These are phyloP conservation scores for Nemotelus nigrinus DNA, from an alignment of 2,888 invertebrate species.

Conservation along the genomic window DNA sequence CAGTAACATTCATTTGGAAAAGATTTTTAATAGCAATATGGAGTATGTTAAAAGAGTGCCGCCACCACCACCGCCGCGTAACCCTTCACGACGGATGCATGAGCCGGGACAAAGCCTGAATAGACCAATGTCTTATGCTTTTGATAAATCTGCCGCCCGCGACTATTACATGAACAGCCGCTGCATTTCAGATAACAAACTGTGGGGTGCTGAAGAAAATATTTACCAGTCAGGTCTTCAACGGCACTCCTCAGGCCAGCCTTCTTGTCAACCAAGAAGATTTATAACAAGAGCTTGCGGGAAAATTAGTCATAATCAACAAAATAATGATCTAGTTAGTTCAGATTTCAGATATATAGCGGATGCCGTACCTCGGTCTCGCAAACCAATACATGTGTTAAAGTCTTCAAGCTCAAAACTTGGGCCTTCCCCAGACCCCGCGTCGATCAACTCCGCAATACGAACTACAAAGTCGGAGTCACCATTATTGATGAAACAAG, in stretches of 20 bases:
- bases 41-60: constrained; percentile 67
- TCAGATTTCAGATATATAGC: constrained; percentile 74
- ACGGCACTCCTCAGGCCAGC: constrained; percentile 57
- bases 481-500: constrained; percentile 64
- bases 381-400: constrained; percentile 77
- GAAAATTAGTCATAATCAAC: constrained; percentile 2
- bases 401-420: constrained; percentile 64
- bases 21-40: constrained; percentile 50
- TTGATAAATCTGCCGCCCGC: constrained; percentile 61
- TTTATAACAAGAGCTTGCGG: constrained; percentile 39
- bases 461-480: constrained; percentile 62
- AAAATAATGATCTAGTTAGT: not conserved
- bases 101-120: constrained; percentile 64
- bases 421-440: constrained; percentile 49
- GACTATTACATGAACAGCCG: constrained; percentile 56
- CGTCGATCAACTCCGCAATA: constrained; percentile 57
- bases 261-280: constrained; percentile 36
- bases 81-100: constrained; percentile 71
- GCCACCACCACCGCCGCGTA: constrained; percentile 83
- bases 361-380: constrained; percentile 77
- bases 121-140: constrained; percentile 69
- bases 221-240: constrained; percentile 57
- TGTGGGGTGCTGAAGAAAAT: constrained; percentile 60
- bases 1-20: constrained; percentile 62
- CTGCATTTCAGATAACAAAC: constrained; percentile 64